Evolutionary conservation across 92 coral and sea anemone genomes (phyloP), one percentile per base, ranked within the genome.

Genomic region (Palythoa grandis): DNA sequence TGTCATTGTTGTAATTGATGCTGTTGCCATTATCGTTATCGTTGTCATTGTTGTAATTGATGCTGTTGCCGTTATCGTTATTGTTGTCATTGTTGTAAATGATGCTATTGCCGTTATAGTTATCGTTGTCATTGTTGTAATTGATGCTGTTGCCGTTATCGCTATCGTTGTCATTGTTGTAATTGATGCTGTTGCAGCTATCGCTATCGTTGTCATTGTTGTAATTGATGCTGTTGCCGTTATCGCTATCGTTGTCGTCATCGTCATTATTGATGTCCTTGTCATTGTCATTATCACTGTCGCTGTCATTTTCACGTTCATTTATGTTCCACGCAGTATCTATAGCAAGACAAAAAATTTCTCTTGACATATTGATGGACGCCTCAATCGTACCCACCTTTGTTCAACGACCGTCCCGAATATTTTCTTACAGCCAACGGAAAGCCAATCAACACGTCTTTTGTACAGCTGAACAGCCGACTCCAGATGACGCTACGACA

Each of bases 371-470:
- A 43, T 43, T 5, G 50, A 43, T 43, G 50, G 47, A 43, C 50
- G 7, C 9, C 9, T 5, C 50, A 43, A 7, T 39, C 11, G 7
- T 38, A 39, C 72, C n/a, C 60, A 96, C 99, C 99, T 95, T 82
- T 94, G 91, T 76, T 96, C 99, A 35, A 96, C 97, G 24, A 96
- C 87, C 20, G 99, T 96, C 38, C 99, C 99, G 86, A 93, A 96
- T 17, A 95, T 92, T 83, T 90, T 90, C 61, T 94, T 88, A 63
- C 99, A 93, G 9, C 98, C 98, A 50, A 92, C 87, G n/a, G 98
- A 93, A 11, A 96, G 84, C 99, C 99, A 96, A 61, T 96, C 98
- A 58, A 89, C 86, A 60, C 99, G 89, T 86, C 99, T 84, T 85
- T 91, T 91, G 84, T 96, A 96, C 91, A 95, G 90, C 52, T 95